These are phyloP conservation scores for Diachasma alloeum DNA, from an alignment of 1,140 invertebrate genomes.

Conservation along the genomic window DNA sequence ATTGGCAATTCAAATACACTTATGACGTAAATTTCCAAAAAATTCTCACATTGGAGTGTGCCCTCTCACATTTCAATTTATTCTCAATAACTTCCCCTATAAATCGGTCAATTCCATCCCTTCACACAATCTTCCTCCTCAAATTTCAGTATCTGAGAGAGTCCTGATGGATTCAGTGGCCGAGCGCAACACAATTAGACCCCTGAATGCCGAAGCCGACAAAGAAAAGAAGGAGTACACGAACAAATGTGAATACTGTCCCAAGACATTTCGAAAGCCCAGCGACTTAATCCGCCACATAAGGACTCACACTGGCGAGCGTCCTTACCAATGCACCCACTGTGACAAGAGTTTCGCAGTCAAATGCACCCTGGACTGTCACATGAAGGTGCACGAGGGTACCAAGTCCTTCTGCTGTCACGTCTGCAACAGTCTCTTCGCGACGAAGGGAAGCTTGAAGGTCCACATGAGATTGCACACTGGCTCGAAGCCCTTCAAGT, in stretches of 20 bases:
- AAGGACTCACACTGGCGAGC: constrained; percentile 74
- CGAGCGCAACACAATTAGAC: constrained; percentile 34
- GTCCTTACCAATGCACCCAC: constrained; percentile 72
- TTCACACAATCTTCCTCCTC: no score
- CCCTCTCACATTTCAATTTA: no score
- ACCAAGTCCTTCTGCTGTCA: constrained; percentile 68
- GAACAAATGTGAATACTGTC: constrained; percentile 69
- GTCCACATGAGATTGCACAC: constrained; percentile 78
- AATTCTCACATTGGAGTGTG: no score
- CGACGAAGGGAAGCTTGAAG: constrained; percentile 72
- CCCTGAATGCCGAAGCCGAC: neutral
- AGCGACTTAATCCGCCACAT: constrained; percentile 67
- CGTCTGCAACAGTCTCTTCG: constrained; percentile 69
- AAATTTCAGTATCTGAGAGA: constrained; percentile 63
- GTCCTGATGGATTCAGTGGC: constrained; percentile 64
- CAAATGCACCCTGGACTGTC: constrained; percentile 73
- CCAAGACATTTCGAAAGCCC: constrained; percentile 66
- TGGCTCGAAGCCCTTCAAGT: constrained; percentile 74
- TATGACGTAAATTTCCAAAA: no score
- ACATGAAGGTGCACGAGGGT: constrained; percentile 69
- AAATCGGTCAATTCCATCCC: no score
- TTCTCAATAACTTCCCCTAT: no score
- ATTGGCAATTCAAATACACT: no score
- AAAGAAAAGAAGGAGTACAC: constrained; percentile 49
- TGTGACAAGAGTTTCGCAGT: constrained; percentile 75